Base-by-base conservation (phyloP, 2,888 invertebrate genomes). In the Leptopilina syphax region DNA sequence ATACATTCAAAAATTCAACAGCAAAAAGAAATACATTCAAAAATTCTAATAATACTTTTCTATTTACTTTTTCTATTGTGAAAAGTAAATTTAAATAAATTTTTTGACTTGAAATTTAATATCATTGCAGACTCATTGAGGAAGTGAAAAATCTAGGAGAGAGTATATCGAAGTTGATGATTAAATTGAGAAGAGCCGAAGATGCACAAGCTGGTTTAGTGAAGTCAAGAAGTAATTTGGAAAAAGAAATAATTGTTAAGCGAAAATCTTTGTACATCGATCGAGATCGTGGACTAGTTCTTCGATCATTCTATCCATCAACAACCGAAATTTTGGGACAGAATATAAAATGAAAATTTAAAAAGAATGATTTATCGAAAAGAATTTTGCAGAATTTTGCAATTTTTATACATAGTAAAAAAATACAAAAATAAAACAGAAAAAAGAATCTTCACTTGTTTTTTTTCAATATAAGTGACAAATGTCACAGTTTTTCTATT, bases 131-230 rank as follows among this genome's bases (percentile, higher is more conserved):
- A 3, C 83, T 96, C 47, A 93, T 96, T 47, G 95, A 96, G 70
- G 96, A 97, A 92, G 96, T 96, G 0, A 95, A 95, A 89, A 94
- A 93, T 77, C 94, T 96, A 70, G 94, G 95, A 60, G 95, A 96
- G 85, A 95, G 94, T 12, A 94, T 96, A 1, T 94, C 95, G 0
- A 94, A 95, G 8, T 93, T 96, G 87, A 92, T 94, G 65, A 94
- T 94, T 0, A 95, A 96, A 88, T 89, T 96, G 67, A 93, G 93
- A 50, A 95, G 94, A 82, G 95, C 96, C 0, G 95, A 96, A 88
- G 93, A 93, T 81, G 89, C 93, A 4, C 93, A 94, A 86, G 91
- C 90, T 1, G 92, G 94, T 80, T 92, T 96, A 76, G 91, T 94
- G 80, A 93, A 93, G 79, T 94, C 94, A 50, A 93, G 96, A 83